These are phyloP conservation scores for Carterocephalus palaemon DNA, from an alignment of 2,888 invertebrate species.

Conservation along the genomic window DNA sequence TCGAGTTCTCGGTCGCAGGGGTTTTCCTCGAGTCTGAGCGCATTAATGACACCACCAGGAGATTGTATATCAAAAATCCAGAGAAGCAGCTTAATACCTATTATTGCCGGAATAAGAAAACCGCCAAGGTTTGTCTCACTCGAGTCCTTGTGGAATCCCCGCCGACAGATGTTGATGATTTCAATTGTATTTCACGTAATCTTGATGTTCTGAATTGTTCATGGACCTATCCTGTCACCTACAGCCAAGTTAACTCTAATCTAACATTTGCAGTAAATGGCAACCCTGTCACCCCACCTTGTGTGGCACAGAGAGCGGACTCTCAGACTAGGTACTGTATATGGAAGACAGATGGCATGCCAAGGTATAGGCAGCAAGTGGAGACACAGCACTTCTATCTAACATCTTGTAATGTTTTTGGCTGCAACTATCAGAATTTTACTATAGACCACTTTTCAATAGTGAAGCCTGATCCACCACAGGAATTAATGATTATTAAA, in stretches of 20 bases:
- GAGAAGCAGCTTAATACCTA: slow-evolving; percentile 73
- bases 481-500: slow-evolving; percentile 44
- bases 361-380: slow-evolving; percentile 66
- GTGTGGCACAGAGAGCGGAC: slow-evolving; percentile 37
- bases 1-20: slow-evolving; percentile 58
- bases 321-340: slow-evolving; percentile 44
- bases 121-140: slow-evolving; percentile 47
- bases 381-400: slow-evolving; percentile 79
- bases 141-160: slow-evolving; percentile 68
- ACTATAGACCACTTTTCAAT: slow-evolving; percentile 79
- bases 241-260: slow-evolving; percentile 46
- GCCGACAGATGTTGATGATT: slow-evolving; percentile 83
- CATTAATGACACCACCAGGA: slow-evolving; percentile 81
- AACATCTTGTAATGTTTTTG: slow-evolving; percentile 81
- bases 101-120: slow-evolving; percentile 70
- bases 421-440: slow-evolving; percentile 68
- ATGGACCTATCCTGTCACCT: slow-evolving; percentile 81
- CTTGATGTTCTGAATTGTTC: slow-evolving; percentile 86
- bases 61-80: slow-evolving; percentile 75
- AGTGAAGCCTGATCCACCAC: slow-evolving; percentile 61
- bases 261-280: slow-evolving; percentile 51
- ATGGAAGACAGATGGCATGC: slow-evolving; percentile 53
- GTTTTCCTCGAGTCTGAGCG: slow-evolving; percentile 55
- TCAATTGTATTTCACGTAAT: slow-evolving; percentile 85
- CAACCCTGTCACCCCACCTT: slow-evolving; percentile 40